Evolutionary conservation across 2,888 invertebrate species (phyloP), one percentile per base, ranked within the genome.

Genomic region (Aphidoletes aphidimyza): DNA sequence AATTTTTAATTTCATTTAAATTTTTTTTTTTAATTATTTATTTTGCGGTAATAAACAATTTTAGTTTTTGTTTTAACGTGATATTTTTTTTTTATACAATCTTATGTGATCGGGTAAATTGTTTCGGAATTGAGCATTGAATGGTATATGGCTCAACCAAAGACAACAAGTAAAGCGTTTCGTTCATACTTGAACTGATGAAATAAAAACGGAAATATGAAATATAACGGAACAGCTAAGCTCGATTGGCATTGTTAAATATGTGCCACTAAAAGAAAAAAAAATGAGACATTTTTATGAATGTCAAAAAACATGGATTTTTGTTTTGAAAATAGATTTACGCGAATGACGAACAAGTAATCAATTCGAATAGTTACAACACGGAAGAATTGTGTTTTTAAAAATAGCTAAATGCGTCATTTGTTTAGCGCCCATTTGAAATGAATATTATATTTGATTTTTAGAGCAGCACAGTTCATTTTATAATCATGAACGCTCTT

Each of bases 231-330:
- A 69, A 69, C 69, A 30, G 30, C 69, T 69, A 69, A 69, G 69
- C 69, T 69, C 69, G n/a, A 30, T 30, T 69, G 69, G 69, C 69
- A 14, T 69, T 11, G 69, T 30, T 30, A 30, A 30, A 69, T 69
- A 69, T 69, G 69, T 69, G 69, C 69, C 69, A 69, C 69, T 69
- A 69, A 69, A 39, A 69, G n/a, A 22, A 54, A 22, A 22, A 54
- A 26, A 69, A 69, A n/a, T n/a, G n/a, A 30, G 54, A 26, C 5
- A 2, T n/a, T 54, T 54, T 26, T 26, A n/a, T n/a, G n/a, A n/a
- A n/a, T n/a, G n/a, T 42, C 42, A 14, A 42, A 42, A 42, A 42
- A 42, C 14, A 69, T 11, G 69, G 30, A 69, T 69, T 11, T n/a
- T n/a, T n/a, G n/a, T n/a, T n/a, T n/a, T n/a, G n/a, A n/a, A n/a